Percentiles rank a stretch among this genome's conserved stretches.
These are phyloP conservation scores for Lycodopsis pacificus DNA, from an alignment of 2,797 vertebrate genomes.

Conservation along the genomic window DNA sequence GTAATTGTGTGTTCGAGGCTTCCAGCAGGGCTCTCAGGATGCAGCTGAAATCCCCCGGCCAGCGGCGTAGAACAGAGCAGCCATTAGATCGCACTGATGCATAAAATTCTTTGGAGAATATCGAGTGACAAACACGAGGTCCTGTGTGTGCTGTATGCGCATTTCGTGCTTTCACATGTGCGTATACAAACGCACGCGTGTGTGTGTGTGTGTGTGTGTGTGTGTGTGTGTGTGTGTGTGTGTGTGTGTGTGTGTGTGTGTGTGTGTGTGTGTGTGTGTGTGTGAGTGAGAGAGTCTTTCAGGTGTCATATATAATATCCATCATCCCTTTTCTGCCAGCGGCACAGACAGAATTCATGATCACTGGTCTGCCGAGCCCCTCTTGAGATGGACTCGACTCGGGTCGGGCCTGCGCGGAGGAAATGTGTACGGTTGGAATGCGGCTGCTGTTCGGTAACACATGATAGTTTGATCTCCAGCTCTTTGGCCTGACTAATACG, in stretches of 20 bases:
- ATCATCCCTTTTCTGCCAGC: slow-evolving; percentile 54
- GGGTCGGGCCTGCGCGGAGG: slow-evolving; percentile 45
- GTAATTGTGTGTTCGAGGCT: slow-evolving; percentile 69
- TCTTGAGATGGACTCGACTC: slow-evolving; percentile 53
- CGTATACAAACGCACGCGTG: background rate
- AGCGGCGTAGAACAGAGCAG: slow-evolving; percentile 52
- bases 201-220: too few relatives aligned
- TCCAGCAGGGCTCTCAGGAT: slow-evolving; percentile 43
- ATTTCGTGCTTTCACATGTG: slow-evolving; percentile 26
- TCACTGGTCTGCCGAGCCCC: slow-evolving; percentile 63
- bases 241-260: slow-evolving; percentile 10
- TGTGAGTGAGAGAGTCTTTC: slow-evolving; percentile 58
- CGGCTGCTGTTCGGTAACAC: slow-evolving; percentile 49
- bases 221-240: background rate
- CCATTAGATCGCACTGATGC: slow-evolving; percentile 67
- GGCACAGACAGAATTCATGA: slow-evolving; percentile 67
- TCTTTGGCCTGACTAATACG: slow-evolving; percentile 57
- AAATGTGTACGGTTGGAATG: slow-evolving; percentile 48
- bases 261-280: slow-evolving; percentile 14
- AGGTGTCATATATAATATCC: slow-evolving; percentile 66
- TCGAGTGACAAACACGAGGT: slow-evolving; percentile 46
- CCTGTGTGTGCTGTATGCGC: slow-evolving; percentile 37
- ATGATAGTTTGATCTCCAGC: slow-evolving; percentile 69
- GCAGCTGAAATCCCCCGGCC: slow-evolving; percentile 58
- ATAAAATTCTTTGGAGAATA: slow-evolving; percentile 65